These are phyloP conservation scores for Rutilus rutilus DNA, from an alignment of 2,113 vertebrate species.

Conservation along the genomic window DNA sequence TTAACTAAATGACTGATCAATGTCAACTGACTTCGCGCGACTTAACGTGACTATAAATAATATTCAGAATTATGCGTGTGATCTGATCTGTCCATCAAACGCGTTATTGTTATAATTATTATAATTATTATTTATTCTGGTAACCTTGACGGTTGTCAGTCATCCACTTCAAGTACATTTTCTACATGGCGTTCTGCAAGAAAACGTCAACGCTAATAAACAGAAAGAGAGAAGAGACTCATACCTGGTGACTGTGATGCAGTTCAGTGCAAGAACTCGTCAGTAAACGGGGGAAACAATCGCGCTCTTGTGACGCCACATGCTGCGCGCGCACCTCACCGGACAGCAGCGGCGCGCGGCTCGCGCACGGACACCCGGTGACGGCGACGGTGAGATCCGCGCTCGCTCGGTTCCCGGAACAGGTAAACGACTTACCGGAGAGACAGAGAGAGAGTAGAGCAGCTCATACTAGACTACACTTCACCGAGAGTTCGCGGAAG, in stretches of 20 bases:
- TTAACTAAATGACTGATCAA: not conserved
- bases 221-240: constrained; percentile 54
- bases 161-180: not conserved
- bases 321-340: constrained; percentile 48
- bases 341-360: not conserved
- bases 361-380: not conserved
- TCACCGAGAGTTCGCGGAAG: not conserved
- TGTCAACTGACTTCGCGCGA: not conserved
- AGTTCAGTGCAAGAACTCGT: not conserved
- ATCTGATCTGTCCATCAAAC: not conserved
- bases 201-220: not conserved
- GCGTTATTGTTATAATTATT: not conserved
- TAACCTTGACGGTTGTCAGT: not conserved
- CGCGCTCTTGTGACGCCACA: constrained; percentile 74
- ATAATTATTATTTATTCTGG: too few relatives aligned
- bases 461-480: not conserved
- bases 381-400: not conserved
- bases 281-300: constrained; percentile 63
- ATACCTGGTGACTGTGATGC: not conserved
- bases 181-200: too few relatives aligned
- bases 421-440: not conserved
- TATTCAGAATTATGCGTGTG: not conserved
- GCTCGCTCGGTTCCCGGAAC: not conserved
- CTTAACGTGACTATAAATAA: not conserved
- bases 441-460: not conserved